Evolutionary conservation across 2,888 invertebrate genomes (phyloP).

Genomic region (Yponomeuta malinellus): DNA sequence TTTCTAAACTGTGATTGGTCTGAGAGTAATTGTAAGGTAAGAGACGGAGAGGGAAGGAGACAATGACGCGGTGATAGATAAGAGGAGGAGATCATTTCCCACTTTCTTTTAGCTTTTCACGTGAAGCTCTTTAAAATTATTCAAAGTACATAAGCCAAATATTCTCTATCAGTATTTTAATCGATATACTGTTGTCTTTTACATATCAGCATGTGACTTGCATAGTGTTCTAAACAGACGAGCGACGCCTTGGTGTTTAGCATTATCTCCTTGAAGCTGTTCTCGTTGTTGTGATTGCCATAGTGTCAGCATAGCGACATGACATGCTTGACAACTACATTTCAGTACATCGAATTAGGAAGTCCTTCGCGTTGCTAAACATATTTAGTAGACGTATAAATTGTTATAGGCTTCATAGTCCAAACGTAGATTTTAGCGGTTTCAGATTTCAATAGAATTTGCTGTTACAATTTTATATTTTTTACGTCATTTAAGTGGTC

Average conservation of each 20-base stretch:
- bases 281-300: conserved; percentile 57
- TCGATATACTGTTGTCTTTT: conserved; percentile 60
- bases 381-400: conserved; percentile 33
- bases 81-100: neutral
- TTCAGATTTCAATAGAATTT: conserved; percentile 11
- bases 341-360: conserved; percentile 26
- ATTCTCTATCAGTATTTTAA: conserved; percentile 64
- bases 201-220: conserved; percentile 74
- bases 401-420: conserved; percentile 47
- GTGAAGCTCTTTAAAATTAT: conserved; percentile 38
- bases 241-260: conserved; percentile 52
- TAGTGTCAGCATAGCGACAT: conserved; percentile 43
- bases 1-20: conserved; percentile 60
- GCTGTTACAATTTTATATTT: neutral
- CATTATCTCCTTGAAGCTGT: conserved; percentile 44
- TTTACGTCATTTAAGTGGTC: neutral
- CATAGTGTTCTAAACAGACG: conserved; percentile 55
- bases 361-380: conserved; percentile 18
- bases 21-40: conserved; percentile 41
- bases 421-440: conserved; percentile 30
- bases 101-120: conserved; percentile 45
- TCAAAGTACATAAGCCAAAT: conserved; percentile 45
- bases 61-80: conserved; percentile 13
- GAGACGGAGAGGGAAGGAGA: conserved; percentile 27
- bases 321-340: conserved; percentile 34